Evolutionary conservation across 2,888 invertebrate genomes (phyloP), one percentile per base, ranked within the genome.

Genomic region (Phalera bucephala): DNA sequence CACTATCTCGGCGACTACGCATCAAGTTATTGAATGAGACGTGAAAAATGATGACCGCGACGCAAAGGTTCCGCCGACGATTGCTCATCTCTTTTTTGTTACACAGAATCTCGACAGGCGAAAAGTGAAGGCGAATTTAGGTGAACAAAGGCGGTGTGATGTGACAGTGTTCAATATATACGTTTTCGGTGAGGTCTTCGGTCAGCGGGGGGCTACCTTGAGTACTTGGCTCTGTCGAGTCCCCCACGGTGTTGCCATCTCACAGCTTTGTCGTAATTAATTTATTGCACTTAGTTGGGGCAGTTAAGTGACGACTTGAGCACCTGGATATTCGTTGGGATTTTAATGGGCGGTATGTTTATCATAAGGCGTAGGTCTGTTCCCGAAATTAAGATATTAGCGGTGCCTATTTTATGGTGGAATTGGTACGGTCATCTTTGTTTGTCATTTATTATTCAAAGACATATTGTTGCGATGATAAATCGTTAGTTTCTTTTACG

Each of bases 1-100:
- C 86, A 80, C 83, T 82, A 89, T 89, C 89, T 81, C 79, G 71
- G 67, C 75, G 78, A 78, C 82, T 83, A 80, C 78, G 83, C 80
- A 81, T 80, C 82, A 76, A 81, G 73, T 86, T 89, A 88, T 89
- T 89, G 88, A 89, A 88, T 86, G 83, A 86, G 86, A 89, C 85
- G 84, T 89, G 89, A 89, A 89, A 89, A 89, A 89, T 89, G 87
- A 88, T 84, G 86, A 80, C 73, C 70, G 66, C 72, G 63, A 58
- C 61, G 77, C 79, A 87, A 88, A 87, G 84, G 78, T 74, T 55
- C 54, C 51, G 86, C 87, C 87, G 86, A 74, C 83, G 63, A 67
- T 68, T 59, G 62, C 52, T 54, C 52, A 56, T 78, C 75, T 71
- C 73, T 66, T 68, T 80, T 72, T 72, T 60, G 45, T 53, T 39